Conservation (phyloP, 2,113 vertebrate genomes). For the Pan paniscus region DNA sequence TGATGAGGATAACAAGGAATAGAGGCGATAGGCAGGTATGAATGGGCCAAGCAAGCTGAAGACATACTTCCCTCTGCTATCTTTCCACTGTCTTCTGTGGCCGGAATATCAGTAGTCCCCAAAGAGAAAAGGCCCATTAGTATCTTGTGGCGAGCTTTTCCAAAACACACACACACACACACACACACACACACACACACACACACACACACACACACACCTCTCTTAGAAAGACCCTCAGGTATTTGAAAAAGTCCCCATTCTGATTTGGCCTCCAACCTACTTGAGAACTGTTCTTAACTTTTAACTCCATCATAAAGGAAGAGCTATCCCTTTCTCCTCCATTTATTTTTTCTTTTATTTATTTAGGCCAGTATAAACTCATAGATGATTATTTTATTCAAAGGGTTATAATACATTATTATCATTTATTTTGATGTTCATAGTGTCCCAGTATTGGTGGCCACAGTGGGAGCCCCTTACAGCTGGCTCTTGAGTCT, state of each 20-base stretch:
- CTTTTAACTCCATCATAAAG: background rate
- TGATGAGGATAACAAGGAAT: background rate
- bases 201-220: background rate
- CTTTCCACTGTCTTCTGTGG: background rate
- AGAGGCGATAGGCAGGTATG: background rate
- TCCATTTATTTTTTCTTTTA: background rate
- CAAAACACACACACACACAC: background rate
- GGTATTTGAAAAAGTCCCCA: background rate
- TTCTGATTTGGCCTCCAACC: background rate
- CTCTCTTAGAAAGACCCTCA: background rate
- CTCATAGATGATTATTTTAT: background rate
- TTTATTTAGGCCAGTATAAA: slow-evolving; percentile 4
- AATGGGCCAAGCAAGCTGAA: background rate
- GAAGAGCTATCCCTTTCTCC: background rate
- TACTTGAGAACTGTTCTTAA: background rate
- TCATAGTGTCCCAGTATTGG: background rate
- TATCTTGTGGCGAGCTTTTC: background rate
- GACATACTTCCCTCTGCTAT: background rate
- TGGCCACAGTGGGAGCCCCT: background rate
- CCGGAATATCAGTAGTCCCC: background rate
- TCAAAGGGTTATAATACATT: background rate
- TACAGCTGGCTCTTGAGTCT: background rate
- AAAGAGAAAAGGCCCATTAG: background rate
- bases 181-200: background rate
- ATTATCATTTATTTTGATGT: background rate